Base-by-base conservation (phyloP, 2,113 vertebrate genomes). In the Nematolebias whitei region DNA sequence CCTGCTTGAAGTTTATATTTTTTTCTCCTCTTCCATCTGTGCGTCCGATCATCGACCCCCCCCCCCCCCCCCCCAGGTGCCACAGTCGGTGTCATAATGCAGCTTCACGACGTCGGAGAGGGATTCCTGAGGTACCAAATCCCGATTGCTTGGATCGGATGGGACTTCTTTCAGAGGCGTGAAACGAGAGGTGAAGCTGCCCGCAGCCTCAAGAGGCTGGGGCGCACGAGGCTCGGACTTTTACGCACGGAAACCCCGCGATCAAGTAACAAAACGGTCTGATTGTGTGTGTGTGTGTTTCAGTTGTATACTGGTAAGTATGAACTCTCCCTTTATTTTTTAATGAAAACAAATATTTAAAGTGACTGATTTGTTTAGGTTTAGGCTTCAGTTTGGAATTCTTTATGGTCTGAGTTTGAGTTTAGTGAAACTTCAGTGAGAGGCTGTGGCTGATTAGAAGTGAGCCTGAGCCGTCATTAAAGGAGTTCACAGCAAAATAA, bases 31-130 rank as follows among this genome's bases (percentile, higher is more conserved):
- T 2, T 24, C 53, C 71, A 15, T 12, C 13, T 79, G 85, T 48
- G 54, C n/a, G 85, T 84, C 81, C 74, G 78, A 51, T 77, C 85
- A 87, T 89, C 82, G 82, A 79, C 77, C 87, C 80, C 79, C 64
- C 62, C 41, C 63, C 76, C 82, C 57, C 60, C n/a, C n/a, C n/a
- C n/a, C n/a, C n/a, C n/a, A n/a, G 56, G 72, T 78, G 85, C 80
- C 71, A 84, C 68, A 59, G 70, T 80, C 68, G 61, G 82, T 59
- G 80, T 90, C 84, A 91, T 82, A 86, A 80, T 73, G 65, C 74
- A 82, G 54, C 73, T 81, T 88, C 86, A 86, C 76, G 40, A 80
- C 65, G 82, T 65, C 80, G 40, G 62, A 53, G 68, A 29, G 63
- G 61, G 83, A 80, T 80, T 74, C 82, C 78, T 81, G 69, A 56